Base-by-base conservation (phyloP, 2,113 vertebrate genomes). In the Cyphomyrus discorhynchus region DNA sequence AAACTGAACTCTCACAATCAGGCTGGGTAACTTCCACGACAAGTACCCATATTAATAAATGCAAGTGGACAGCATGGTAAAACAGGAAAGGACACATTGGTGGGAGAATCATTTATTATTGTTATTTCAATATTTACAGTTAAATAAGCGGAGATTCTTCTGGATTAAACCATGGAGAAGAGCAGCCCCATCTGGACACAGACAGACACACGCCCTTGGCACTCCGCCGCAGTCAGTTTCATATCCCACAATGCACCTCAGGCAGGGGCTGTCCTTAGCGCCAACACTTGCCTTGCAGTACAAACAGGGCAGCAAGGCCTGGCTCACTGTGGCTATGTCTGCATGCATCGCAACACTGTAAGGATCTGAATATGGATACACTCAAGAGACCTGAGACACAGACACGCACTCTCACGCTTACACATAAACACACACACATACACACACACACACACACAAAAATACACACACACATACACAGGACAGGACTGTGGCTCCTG, bases 101-200 rank as follows among this genome's bases (percentile, higher is more conserved):
- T 31, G 31, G 49, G 85, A 85, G 24, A 35, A 27, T 86, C 56
- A 46, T 88, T 88, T 88, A 87, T 87, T 87, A 53, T 39, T 39
- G 53, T 85, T 82, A 89, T 50, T 82, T 82, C 31, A 56, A 17
- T 85, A 89, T 85, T 46, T 85, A 89, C 89, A 89, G 77, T 42
- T 46, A 82, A 89, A 89, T 52, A 85, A 84, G 49, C 42, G 19
- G 9, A 62, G 74, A 31, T 62, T 62, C 52, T 24, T 53, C 35
- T 47, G 17, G 49, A 50, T 66, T 27, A 82, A 52, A n/a, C 31
- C 17, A n/a, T 49, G 13, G 27, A 66, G 88, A 39, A 49, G 46
- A 86, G 70, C 46, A 45, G 77, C 74, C n/a, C 19, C 47, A 77
- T 74, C 88, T 24, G 46, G 49, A 83, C 70, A 89, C 35, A 83